Percentiles rank a stretch among this genome's conserved stretches.
phyloP scores from a whole-genome alignment of 92 coral and sea anemone species.

The Phenganax subtilis region DNA sequence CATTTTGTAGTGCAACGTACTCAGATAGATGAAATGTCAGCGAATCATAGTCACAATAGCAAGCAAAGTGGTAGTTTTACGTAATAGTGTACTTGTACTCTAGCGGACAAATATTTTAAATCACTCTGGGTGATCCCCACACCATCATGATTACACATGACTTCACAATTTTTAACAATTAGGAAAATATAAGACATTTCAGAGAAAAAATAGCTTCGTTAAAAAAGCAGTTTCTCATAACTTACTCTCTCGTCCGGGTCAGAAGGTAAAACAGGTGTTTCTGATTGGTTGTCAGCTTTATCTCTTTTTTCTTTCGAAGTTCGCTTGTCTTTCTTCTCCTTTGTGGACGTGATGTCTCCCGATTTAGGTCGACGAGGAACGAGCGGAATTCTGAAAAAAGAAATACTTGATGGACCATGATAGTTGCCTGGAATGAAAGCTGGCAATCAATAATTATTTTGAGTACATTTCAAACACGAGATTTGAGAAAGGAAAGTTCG shows the following conservation, averaged over 20 bases:
- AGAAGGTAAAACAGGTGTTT: constrained; percentile 87
- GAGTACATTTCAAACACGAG: no score
- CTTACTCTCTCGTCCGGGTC: constrained; percentile 92
- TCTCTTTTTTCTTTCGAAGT: constrained; percentile 69
- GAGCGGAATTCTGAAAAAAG: constrained; percentile 68
- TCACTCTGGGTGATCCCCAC: no score
- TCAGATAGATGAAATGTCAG: no score
- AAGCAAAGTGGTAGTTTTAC: no score
- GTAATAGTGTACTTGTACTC: no score
- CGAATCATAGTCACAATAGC: no score
- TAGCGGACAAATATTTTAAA: no score
- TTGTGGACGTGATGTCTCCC: constrained; percentile 76
- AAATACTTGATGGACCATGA: background rate
- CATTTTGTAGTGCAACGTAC: background rate
- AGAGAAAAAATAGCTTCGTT: no score
- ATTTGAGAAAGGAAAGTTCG: background rate
- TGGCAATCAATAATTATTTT: no score
- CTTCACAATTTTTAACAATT: no score
- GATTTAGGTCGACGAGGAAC: constrained; percentile 99
- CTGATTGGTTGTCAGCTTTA: constrained; percentile 89
- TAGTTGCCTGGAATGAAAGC: no score
- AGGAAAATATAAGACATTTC: no score
- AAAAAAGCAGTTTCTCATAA: background rate
- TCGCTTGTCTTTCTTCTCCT: constrained; percentile 80
- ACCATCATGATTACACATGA: background rate